These are phyloP conservation scores for Pelochelys cantorii DNA, from an alignment of 2,797 vertebrate genomes.

Conservation along the genomic window DNA sequence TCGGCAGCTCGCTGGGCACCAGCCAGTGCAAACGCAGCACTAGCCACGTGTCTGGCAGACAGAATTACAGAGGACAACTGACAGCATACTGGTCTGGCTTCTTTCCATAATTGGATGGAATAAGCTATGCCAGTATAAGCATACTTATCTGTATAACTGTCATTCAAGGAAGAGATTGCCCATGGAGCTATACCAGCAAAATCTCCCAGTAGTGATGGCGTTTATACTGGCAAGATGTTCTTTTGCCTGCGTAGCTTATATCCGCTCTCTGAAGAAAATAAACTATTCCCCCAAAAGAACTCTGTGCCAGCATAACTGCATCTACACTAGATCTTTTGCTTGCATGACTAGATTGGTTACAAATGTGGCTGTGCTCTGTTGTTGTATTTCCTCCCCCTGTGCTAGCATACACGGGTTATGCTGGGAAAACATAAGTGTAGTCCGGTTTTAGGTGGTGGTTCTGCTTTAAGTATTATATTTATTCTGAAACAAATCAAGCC, in stretches of 20 bases:
- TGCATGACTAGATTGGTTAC: not conserved
- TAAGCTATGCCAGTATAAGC: not conserved
- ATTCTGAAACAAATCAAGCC: not conserved
- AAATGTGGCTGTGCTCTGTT: not conserved
- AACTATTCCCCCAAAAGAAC: not conserved
- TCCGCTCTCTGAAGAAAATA: not conserved
- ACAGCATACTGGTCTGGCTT: not conserved
- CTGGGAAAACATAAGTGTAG: not conserved
- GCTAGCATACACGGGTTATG: not conserved
- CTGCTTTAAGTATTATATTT: not conserved
- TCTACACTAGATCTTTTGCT: not conserved
- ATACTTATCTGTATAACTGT: not conserved
- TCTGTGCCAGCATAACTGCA: not conserved
- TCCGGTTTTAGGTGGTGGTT: not conserved
- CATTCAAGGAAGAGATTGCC: not conserved
- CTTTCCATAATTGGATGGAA: not conserved
- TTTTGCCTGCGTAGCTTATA: not conserved
- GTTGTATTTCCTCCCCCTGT: fast-evolving
- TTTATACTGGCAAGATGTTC: not conserved
- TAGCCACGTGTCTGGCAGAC: too few relatives aligned
- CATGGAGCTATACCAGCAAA: not conserved
- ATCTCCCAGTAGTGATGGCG: not conserved
- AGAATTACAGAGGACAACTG: too few relatives aligned
- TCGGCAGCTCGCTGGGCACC: too few relatives aligned
- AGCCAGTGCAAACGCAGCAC: too few relatives aligned